Base-by-base conservation (phyloP, 2,113 vertebrate species). In the Seriola aureovittata region DNA sequence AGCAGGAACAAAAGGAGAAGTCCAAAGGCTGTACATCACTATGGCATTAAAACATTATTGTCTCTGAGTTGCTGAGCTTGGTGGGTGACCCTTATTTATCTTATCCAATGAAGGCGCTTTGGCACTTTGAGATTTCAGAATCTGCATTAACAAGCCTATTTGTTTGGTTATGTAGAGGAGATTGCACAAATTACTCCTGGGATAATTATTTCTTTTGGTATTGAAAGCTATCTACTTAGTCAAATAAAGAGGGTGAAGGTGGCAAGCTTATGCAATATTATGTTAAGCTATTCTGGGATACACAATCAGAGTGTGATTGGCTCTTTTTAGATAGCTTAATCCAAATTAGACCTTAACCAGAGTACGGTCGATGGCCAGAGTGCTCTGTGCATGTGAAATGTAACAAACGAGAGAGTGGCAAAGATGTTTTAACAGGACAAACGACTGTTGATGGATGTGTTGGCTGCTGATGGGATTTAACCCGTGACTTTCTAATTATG, bases 261-360 rank as follows among this genome's bases (percentile, higher is more conserved):
- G 59, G 59, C 42, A 36, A 42, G 72, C 69, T 80, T 60, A 48
- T 40, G 67, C 14, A 59, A 58, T 79, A 71, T 84, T 78, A 59
- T 71, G 55, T 54, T 68, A 46, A 81, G 55, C 57, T 65, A 52
- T 79, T 82, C 63, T 57, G 23, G 69, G 70, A 78, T 29, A 52
- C 46, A 84, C 73, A 79, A 88, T 86, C 71, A 87, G 36, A 23
- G 21, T 59, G 46, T 78, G 54, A 83, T 82, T 38, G 65, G 60
- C 78, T 85, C 52, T 68, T 90, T 82, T 80, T 68, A 81, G 88
- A 90, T 38, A 42, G 65, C 68, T 90, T 86, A 73, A 89, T 86
- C 52, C 80, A 82, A 74, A 84, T 92, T 79, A 84, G 77, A 71
- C 70, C 29, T 68, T 38, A 75, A 75, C 70, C 58, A n/a, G 55